These are phyloP conservation scores for Caranx melampygus DNA, from an alignment of 2,113 vertebrate species.

Conservation along the genomic window DNA sequence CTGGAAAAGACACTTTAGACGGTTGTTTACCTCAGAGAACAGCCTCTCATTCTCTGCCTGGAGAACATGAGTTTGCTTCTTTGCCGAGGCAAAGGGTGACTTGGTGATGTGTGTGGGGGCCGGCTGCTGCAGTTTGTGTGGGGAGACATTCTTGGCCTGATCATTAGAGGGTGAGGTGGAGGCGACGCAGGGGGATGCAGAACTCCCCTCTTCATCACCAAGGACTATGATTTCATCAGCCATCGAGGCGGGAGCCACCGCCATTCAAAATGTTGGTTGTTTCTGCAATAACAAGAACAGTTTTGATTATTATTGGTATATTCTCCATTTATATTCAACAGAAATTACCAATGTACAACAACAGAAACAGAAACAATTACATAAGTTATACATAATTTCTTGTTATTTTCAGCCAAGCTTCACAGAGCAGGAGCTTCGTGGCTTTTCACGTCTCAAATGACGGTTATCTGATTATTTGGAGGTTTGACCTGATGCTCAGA, in stretches of 20 bases:
- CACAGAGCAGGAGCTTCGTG: too few relatives aligned
- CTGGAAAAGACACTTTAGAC: not conserved
- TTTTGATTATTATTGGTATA: too few relatives aligned
- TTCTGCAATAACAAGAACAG: conserved; percentile 23
- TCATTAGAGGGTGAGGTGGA: conserved; percentile 23
- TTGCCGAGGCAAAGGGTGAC: conserved; percentile 77
- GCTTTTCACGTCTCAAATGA: too few relatives aligned
- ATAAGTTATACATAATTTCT: too few relatives aligned
- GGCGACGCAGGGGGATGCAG: conserved; percentile 52
- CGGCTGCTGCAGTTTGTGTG: conserved; percentile 21
- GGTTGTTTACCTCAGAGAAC: conserved; percentile 85
- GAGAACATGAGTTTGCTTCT: conserved; percentile 69
- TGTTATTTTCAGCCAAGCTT: not conserved
- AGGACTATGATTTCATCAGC: conserved; percentile 84
- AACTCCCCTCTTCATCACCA: conserved; percentile 71
- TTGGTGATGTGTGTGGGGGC: conserved; percentile 71
- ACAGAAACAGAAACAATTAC: too few relatives aligned
- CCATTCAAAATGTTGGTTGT: conserved; percentile 45
- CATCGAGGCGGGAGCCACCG: conserved; percentile 69
- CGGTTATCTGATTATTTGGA: too few relatives aligned
- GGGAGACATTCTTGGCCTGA: not conserved
- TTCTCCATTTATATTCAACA: too few relatives aligned
- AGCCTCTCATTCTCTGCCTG: conserved; percentile 86
- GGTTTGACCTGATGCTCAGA: too few relatives aligned
- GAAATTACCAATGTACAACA: too few relatives aligned